These are phyloP conservation scores for Nipponacmea schrenckii DNA, from an alignment of 2,888 invertebrate genomes.

Conservation along the genomic window DNA sequence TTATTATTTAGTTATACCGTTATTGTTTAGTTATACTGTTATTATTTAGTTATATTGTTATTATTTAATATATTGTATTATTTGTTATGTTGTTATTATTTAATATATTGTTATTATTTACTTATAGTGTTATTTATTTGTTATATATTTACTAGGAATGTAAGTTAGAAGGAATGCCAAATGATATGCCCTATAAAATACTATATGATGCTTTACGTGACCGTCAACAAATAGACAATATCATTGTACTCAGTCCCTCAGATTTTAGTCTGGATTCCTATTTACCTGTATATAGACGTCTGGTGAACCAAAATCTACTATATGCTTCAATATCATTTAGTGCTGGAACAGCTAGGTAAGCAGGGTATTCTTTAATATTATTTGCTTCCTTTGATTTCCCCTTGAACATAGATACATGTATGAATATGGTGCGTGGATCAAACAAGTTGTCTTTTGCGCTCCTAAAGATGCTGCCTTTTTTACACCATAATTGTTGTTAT, in stretches of 20 bases:
- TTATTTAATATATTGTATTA: too few relatives aligned
- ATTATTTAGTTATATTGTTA: too few relatives aligned
- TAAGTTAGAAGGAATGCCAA: too few relatives aligned
- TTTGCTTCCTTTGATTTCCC: neutral
- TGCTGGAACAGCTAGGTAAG: conserved; percentile 47
- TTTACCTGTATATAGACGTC: conserved; percentile 60
- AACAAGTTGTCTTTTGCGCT: neutral
- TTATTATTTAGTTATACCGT: too few relatives aligned
- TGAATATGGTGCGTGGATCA: neutral
- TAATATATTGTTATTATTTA: too few relatives aligned
- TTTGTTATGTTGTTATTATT: too few relatives aligned
- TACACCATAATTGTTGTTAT: too few relatives aligned
- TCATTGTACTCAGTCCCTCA: conserved; percentile 57
- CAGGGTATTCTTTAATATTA: conserved; percentile 5
- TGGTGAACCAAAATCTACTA: conserved; percentile 65
- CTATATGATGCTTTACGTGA: neutral
- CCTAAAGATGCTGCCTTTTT: too few relatives aligned
- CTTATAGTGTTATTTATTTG: too few relatives aligned
- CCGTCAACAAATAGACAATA: conserved; percentile 51
- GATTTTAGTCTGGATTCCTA: conserved; percentile 37
- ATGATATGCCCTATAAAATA: neutral
- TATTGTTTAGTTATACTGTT: too few relatives aligned
- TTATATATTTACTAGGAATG: too few relatives aligned
- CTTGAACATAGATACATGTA: neutral
- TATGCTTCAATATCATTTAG: conserved; percentile 63